Percentiles rank a stretch among this genome's conserved stretches.
Evolutionary conservation across 2,113 vertebrate species (phyloP).

Genomic region (Lagenorhynchus albirostris): DNA sequence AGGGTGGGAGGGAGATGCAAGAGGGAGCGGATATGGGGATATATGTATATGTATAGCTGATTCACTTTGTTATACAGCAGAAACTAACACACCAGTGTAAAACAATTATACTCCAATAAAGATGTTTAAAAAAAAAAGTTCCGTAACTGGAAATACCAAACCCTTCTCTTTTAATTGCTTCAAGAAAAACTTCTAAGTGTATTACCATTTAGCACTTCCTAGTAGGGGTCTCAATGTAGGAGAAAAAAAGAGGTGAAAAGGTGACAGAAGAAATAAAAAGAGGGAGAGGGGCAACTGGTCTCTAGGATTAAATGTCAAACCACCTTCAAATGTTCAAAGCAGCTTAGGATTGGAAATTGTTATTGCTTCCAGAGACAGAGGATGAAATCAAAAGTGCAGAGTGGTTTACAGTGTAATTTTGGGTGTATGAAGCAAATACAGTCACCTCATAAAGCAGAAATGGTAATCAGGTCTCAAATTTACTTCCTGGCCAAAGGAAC

Average conservation of each 20-base stretch:
- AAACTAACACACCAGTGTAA: too few species aligned
- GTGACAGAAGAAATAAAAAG: not conserved
- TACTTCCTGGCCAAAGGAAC: not conserved
- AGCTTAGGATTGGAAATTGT: constrained; percentile 30
- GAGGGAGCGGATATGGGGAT: too few species aligned
- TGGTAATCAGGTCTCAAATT: not conserved
- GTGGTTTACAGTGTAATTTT: not conserved
- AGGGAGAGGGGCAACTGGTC: not conserved
- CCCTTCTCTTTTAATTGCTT: constrained; percentile 26
- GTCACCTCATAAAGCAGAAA: not conserved
- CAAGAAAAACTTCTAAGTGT: not conserved
- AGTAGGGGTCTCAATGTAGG: not conserved
- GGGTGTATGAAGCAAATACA: constrained; percentile 28
- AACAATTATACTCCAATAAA: too few species aligned
- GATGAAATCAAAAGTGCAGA: constrained; percentile 28
- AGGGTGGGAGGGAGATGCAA: too few species aligned
- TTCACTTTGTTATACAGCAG: too few species aligned
- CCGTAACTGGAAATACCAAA: not conserved
- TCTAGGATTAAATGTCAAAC: constrained; percentile 22
- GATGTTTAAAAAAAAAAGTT: not conserved
- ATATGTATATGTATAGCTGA: too few species aligned
- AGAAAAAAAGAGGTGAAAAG: not conserved
- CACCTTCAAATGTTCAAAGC: not conserved
- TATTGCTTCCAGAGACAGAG: not conserved
- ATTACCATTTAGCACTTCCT: not conserved